A percentile compares a stretch with the other conserved stretches of the same genome.
These are phyloP conservation scores for Anastatus disparis DNA, from an alignment of 1,140 invertebrate species.

Conservation along the genomic window DNA sequence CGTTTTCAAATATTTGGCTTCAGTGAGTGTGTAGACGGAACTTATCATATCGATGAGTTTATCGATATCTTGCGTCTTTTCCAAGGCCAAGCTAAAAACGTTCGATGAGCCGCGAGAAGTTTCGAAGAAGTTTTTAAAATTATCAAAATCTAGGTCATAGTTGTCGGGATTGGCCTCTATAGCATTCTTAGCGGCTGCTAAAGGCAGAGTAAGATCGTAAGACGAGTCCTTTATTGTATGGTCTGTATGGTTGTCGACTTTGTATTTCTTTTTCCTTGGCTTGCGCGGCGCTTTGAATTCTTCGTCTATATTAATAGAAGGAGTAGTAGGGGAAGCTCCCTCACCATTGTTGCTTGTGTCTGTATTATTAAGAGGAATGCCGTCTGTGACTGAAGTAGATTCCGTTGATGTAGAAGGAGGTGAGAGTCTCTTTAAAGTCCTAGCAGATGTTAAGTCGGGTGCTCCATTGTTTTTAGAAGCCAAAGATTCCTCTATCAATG, in stretches of 20 bases:
- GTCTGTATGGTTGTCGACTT: background rate
- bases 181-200: background rate
- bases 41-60: background rate
- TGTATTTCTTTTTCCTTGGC: background rate
- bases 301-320: background rate
- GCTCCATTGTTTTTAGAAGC: no score
- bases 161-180: background rate
- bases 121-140: background rate
- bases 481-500: no score
- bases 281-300: no score
- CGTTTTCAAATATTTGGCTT: no score
- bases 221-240: background rate
- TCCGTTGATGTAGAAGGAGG: no score
- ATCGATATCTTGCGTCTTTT: background rate
- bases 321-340: no score
- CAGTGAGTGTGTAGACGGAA: background rate
- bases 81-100: background rate
- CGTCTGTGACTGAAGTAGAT: no score
- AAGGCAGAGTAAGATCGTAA: background rate
- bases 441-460: no score
- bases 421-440: no score
- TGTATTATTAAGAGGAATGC: no score
- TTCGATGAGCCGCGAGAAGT: background rate
- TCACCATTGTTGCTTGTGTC: no score
- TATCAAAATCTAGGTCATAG: background rate